phyloP scores from a whole-genome alignment of 2,797 vertebrate species.

The Sebastes iracundus region DNA sequence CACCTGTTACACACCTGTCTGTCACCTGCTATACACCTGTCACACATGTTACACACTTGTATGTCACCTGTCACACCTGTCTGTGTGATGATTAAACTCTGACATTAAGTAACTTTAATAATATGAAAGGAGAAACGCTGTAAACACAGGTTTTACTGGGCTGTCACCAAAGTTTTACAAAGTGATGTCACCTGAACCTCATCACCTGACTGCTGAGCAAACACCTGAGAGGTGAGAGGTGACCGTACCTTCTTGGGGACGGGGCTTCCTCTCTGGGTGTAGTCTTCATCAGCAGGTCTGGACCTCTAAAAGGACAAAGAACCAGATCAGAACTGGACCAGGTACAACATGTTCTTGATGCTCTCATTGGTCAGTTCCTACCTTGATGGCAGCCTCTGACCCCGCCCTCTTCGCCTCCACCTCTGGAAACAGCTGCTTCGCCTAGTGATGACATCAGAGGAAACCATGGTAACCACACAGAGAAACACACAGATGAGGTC shows the following conservation, averaged over 20 bases:
- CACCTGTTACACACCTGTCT: too few relatives aligned
- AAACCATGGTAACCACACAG: background rate
- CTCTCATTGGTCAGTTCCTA: background rate
- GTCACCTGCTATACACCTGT: too few relatives aligned
- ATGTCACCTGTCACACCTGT: too few relatives aligned
- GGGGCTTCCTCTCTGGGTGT: slow-evolving; percentile 88
- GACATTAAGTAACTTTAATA: too few relatives aligned
- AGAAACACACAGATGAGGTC: background rate
- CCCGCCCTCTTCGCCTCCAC: slow-evolving; percentile 82
- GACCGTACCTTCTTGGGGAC: slow-evolving; percentile 87
- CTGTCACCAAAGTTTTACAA: too few relatives aligned
- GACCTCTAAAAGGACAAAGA: slow-evolving; percentile 79
- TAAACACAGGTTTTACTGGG: too few relatives aligned
- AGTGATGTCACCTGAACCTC: too few relatives aligned
- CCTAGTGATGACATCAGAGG: slow-evolving; percentile 78
- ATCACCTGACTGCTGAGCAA: background rate
- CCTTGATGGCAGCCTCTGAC: slow-evolving; percentile 88
- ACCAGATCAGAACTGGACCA: background rate
- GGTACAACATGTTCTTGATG: background rate
- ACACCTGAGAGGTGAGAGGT: background rate
- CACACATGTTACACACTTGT: too few relatives aligned
- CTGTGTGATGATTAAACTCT: too few relatives aligned
- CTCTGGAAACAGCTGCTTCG: slow-evolving; percentile 93
- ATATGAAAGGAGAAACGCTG: too few relatives aligned
- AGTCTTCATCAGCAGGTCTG: slow-evolving; percentile 87